These are phyloP conservation scores for Bombus superbus DNA, from an alignment of 1,140 invertebrate genomes.

Conservation along the genomic window DNA sequence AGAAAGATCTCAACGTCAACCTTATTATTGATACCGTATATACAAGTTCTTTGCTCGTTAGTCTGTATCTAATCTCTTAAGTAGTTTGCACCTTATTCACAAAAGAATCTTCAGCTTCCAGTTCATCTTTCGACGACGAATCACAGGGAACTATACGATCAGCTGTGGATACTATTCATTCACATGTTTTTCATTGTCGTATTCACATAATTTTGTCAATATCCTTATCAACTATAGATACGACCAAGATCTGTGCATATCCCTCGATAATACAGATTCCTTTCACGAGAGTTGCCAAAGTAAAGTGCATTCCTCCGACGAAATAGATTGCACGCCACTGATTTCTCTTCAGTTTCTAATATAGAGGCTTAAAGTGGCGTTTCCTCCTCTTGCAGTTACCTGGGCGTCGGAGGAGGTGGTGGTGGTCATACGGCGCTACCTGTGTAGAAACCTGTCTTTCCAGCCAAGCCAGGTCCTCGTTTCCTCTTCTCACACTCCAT, in stretches of 20 bases:
- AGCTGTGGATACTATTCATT: background rate
- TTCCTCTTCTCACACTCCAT: slow-evolving; percentile 80
- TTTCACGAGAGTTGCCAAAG: too few relatives aligned
- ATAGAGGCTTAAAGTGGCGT: slow-evolving; percentile 68
- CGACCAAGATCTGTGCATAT: background rate
- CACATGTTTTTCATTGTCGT: background rate
- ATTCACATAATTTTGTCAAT: too few relatives aligned
- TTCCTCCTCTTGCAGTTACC: slow-evolving; percentile 79
- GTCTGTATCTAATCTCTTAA: background rate
- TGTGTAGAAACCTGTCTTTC: slow-evolving; percentile 76
- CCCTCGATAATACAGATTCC: background rate
- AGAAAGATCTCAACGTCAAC: background rate
- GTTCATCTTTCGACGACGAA: background rate
- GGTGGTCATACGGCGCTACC: slow-evolving; percentile 82
- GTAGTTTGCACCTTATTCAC: background rate
- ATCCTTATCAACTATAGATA: background rate
- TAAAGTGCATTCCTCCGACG: slow-evolving; percentile 32
- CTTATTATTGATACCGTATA: slow-evolving; percentile 11
- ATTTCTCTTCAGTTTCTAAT: background rate
- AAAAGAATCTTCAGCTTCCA: background rate
- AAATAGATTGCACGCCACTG: slow-evolving; percentile 1
- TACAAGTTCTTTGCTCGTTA: background rate
- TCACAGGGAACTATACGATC: background rate
- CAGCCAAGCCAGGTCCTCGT: slow-evolving; percentile 70
- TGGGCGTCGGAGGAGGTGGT: slow-evolving; percentile 75